Base-by-base conservation (phyloP, 2,113 vertebrate species). In the Epinephelus lanceolatus region DNA sequence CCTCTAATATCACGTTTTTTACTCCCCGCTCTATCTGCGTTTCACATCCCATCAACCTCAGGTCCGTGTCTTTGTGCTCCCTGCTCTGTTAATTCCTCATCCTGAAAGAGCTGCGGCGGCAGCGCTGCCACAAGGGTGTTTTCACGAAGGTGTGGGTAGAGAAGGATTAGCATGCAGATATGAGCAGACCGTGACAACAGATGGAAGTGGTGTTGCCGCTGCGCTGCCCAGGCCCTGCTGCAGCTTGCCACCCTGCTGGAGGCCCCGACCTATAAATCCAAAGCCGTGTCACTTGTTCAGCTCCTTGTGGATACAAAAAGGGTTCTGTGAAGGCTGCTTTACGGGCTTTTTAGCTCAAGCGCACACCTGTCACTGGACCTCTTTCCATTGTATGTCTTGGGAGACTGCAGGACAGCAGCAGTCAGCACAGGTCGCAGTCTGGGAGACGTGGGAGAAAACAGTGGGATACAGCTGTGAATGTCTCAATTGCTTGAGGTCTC, bases 121-220 rank as follows among this genome's bases (percentile, higher is more conserved):
- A 81, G 59, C 30, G 10, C 86, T 80, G 77, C 78, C 81, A 67
- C 76, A 27, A 10, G 80, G 83, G 77, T 87, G 76, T 84, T 91
- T 90, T 85, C 80, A 62, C 72, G 73, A 88, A 92, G 87, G 83
- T 90, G 90, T 71, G 51, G 72, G 81, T 73, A 79, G 89, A 85
- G 86, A 86, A 69, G 89, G 88, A 93, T 95, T 94, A 93, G 88
- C 82, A 87, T 88, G 90, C 89, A 89, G 87, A 93, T 86, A 86
- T 63, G 82, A 91, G 70, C 91, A 90, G 92, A 89, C 84, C 85
- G 60, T 87, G 88, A 88, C 80, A 91, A 93, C 95, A 96, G 95
- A 96, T 96, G 95, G 95, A 88, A 68, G 84, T 53, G 2, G 85
- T 69, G 80, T 85, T 85, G 84, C 86, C 84, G 63, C 88, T 76